Conservation (phyloP, 1,140 invertebrate genomes). For the Drosophila serrata region DNA sequence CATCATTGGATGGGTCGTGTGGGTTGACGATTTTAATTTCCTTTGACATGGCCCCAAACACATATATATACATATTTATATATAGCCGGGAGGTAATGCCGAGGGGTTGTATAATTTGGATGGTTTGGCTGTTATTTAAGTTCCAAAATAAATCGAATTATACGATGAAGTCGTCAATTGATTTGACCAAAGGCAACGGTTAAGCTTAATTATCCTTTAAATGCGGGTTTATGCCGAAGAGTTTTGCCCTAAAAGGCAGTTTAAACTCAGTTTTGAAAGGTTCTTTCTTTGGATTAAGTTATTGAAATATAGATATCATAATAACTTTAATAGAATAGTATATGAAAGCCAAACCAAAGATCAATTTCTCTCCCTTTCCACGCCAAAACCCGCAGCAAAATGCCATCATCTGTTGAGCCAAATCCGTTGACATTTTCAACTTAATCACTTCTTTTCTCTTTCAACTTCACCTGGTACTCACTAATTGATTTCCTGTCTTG, state of each 20-base stretch:
- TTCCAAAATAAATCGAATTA: conserved; percentile 13
- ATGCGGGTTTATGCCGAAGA: not conserved
- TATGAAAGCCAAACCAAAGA: not conserved
- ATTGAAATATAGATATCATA: not conserved
- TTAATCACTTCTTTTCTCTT: conserved; percentile 22
- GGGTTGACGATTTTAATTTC: conserved; percentile 72
- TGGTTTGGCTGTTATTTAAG: conserved; percentile 13
- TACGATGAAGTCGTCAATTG: conserved; percentile 4
- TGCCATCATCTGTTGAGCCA: conserved; percentile 8
- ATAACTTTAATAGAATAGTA: not conserved
- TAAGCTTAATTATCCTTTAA: not conserved
- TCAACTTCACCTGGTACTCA: conserved; percentile 16
- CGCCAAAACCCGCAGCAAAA: not conserved
- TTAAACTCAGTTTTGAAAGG: not conserved
- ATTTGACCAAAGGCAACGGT: not conserved
- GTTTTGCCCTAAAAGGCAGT: too few relatives aligned
- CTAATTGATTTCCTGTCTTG: conserved; percentile 58
- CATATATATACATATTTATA: not conserved
- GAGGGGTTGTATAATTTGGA: conserved; percentile 11
- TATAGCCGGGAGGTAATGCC: not conserved
- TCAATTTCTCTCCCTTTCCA: not conserved
- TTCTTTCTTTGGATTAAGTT: not conserved
- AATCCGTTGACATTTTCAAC: conserved; percentile 28
- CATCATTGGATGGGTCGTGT: conserved; percentile 63
- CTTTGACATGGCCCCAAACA: conserved; percentile 62